These are phyloP conservation scores for Heterochromis multidens DNA, from an alignment of 2,113 vertebrate species.

Conservation along the genomic window DNA sequence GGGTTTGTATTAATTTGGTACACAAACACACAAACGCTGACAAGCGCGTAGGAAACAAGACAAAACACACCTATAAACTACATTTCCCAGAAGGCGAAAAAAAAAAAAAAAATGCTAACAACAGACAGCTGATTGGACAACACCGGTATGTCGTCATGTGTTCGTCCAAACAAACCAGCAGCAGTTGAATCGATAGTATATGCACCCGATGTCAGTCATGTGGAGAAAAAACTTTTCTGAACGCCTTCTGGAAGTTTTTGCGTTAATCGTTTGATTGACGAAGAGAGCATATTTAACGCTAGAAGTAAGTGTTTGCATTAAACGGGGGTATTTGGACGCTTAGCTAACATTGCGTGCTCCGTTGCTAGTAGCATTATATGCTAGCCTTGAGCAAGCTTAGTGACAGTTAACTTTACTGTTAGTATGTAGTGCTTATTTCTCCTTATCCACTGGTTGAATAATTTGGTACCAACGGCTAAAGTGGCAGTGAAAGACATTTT, in stretches of 20 bases:
- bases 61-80: slow-evolving; percentile 5
- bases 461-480: background rate
- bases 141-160: background rate
- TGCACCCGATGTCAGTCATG: background rate
- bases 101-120: too few relatives aligned
- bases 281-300: background rate
- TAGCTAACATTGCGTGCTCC: background rate
- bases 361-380: slow-evolving; percentile 1
- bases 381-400: slow-evolving; percentile 12
- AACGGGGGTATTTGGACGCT: background rate
- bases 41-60: background rate
- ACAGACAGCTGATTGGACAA: slow-evolving; percentile 56
- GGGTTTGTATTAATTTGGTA: background rate
- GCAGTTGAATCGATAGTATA: background rate
- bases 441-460: background rate
- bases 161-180: slow-evolving; percentile 38
- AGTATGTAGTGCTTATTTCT: background rate
- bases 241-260: background rate
- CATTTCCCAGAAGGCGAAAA: slow-evolving; percentile 59
- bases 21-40: background rate
- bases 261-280: background rate
- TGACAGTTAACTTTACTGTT: background rate
- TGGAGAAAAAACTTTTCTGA: background rate
- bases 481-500: background rate
- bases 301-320: background rate